Conservation (phyloP, 2,113 vertebrate species). For the Zingel zingel region DNA sequence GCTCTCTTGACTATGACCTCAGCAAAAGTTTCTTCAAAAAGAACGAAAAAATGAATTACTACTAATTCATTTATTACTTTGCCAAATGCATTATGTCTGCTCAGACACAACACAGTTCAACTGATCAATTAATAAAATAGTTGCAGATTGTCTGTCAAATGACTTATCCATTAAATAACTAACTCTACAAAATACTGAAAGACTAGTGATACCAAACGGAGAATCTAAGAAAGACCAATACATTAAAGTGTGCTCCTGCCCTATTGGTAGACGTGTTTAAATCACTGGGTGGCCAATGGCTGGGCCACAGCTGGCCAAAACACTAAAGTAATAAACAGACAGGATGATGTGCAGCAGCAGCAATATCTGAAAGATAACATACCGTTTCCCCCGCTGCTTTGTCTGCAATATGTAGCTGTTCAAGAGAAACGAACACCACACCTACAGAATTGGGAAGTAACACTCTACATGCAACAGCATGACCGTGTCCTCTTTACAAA, state of each 20-base stretch:
- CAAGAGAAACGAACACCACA: conserved; percentile 20
- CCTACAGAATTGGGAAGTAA: conserved; percentile 2
- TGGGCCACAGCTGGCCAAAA: background rate
- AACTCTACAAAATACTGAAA: background rate
- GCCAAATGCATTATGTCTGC: background rate
- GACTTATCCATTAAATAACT: background rate
- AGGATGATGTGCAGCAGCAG: background rate
- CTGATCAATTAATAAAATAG: background rate
- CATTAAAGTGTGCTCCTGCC: background rate
- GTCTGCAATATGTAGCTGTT: background rate
- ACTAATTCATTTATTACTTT: no score
- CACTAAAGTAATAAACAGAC: background rate
- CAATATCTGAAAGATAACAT: background rate
- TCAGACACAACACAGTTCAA: background rate
- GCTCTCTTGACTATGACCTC: background rate
- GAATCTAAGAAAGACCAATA: background rate
- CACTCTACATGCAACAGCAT: background rate
- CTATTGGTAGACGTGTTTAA: background rate
- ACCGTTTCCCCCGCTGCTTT: accelerated
- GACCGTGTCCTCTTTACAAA: background rate
- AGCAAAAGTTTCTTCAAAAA: background rate
- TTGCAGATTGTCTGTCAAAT: background rate
- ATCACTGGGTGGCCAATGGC: background rate
- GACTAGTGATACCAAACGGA: background rate
- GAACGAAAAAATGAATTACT: background rate